Base-by-base conservation (phyloP, 2,888 invertebrate genomes). In the Limnephilus lunatus region DNA sequence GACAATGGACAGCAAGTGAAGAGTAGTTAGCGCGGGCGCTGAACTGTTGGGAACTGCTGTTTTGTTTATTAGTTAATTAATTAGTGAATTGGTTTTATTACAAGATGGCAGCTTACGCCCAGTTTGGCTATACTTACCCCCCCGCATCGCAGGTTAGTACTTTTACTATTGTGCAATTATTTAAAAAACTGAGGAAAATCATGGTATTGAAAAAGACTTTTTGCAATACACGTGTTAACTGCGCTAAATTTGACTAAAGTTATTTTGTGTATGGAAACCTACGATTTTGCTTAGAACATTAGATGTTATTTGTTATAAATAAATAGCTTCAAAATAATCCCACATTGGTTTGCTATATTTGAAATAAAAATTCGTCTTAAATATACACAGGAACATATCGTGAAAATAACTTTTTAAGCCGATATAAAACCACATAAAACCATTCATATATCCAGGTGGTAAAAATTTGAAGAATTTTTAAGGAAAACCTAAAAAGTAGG, bases 121-220 rank as follows among this genome's bases (percentile, higher is more conserved):
- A 98, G 96, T 98, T 98, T 96, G 98, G 98, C 97, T 98, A 98
- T 96, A 97, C 98, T 95, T 98, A 98, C 97, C 98, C 98, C 97
- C 97, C 98, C 97, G 98, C 98, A 95, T 98, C 98, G 95, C 98
- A 98, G 98, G 98, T 98, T 96, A 96, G 97, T 96, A 30, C 30
- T 25, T 68, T 25, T 68, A 68, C n/a, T n/a, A 68, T n/a, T 68
- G 68, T 68, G n/a, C 68, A 68, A 25, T 68, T 68, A 68, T n/a
- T n/a, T n/a, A 25, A 68, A 7, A 68, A 25, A 9, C 7, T 25
- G 2, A n/a, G 25, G n/a, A 68, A 68, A 68, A 68, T 25, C 25
- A n/a, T 9, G 0, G 2, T 25, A 7, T 0, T 25, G 1, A n/a
- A 68, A 68, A 68, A 68, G 9, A n/a, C 68, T n/a, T n/a, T n/a